Evolutionary conservation across 2,888 invertebrate genomes (phyloP).

Genomic region (Mesochorus sp.): DNA sequence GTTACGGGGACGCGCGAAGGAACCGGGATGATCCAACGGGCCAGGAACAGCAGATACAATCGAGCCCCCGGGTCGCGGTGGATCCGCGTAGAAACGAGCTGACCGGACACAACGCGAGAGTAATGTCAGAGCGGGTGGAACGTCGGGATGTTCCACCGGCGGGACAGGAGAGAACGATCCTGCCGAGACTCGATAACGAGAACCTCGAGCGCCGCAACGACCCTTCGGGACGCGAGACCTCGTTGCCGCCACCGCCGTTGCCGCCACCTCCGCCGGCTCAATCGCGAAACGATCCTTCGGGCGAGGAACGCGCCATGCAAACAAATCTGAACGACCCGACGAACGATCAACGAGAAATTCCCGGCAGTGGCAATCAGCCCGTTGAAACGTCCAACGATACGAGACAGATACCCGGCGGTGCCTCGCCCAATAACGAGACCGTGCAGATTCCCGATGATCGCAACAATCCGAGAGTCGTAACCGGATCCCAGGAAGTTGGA

Average conservation of each 20-base stretch:
- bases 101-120: too few relatives aligned
- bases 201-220: conserved; percentile 77
- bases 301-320: conserved; percentile 76
- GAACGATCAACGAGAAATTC: conserved; percentile 74
- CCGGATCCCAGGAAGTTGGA: conserved; percentile 77
- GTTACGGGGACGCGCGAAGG: conserved; percentile 76
- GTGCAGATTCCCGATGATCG: conserved; percentile 72
- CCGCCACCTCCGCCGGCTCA: conserved; percentile 73
- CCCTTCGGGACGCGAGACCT: conserved; percentile 79
- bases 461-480: conserved; percentile 74
- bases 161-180: conserved; percentile 71
- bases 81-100: conserved; percentile 79
- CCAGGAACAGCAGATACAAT: conserved; percentile 74
- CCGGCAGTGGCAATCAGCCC: conserved; percentile 75
- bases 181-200: conserved; percentile 67
- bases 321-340: conserved; percentile 67
- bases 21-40: conserved; percentile 78
- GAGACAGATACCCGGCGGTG: conserved; percentile 78
- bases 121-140: conserved; percentile 72
- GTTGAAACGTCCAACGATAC: conserved; percentile 70
- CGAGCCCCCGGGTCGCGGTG: conserved; percentile 66
- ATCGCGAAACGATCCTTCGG: conserved; percentile 79
- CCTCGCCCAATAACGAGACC: conserved; percentile 76
- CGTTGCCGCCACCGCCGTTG: conserved; percentile 71
- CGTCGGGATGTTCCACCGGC: conserved; percentile 74